phyloP scores from a whole-genome alignment of 2,888 invertebrate species.

The Caenorhabditis sp. region DNA sequence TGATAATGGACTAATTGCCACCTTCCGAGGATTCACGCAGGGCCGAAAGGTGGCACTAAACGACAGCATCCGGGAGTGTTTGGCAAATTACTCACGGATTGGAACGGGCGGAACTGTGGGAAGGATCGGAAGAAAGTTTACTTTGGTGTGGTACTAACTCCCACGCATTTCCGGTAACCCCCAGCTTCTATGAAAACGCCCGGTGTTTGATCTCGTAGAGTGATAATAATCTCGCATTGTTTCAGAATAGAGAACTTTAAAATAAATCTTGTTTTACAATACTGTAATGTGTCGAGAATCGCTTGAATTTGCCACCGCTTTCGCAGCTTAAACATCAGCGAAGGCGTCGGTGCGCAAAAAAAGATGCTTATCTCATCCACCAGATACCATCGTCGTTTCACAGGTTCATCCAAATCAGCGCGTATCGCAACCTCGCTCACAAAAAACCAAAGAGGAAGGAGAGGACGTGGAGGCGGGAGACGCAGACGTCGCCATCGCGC shows the following conservation, averaged over 20 bases:
- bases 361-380: constrained; percentile 40
- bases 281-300: constrained; percentile 34
- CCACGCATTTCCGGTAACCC: not conserved
- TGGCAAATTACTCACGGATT: constrained; percentile 32
- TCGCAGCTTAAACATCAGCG: constrained; percentile 29
- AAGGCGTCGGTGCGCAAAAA: constrained; percentile 23
- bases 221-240: no score
- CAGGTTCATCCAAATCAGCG: constrained; percentile 48
- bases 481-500: constrained; percentile 15
- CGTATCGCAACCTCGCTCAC: constrained; percentile 11
- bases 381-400: constrained; percentile 46
- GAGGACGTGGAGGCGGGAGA: constrained; percentile 11
- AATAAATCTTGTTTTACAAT: constrained; percentile 31
- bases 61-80: not conserved
- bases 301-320: not conserved
- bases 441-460: constrained; percentile 22
- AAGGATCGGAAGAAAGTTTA: constrained; percentile 1
- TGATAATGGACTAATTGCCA: constrained; percentile 36
- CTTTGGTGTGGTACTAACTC: constrained; percentile 5
- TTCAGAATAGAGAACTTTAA: not conserved
- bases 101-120: not conserved
- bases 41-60: not conserved
- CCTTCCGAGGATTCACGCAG: not conserved
- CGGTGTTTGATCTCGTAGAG: not conserved
- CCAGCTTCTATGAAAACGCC: not conserved